Conservation (phyloP, 2,888 invertebrate species). For the Auanema freiburgensis region DNA sequence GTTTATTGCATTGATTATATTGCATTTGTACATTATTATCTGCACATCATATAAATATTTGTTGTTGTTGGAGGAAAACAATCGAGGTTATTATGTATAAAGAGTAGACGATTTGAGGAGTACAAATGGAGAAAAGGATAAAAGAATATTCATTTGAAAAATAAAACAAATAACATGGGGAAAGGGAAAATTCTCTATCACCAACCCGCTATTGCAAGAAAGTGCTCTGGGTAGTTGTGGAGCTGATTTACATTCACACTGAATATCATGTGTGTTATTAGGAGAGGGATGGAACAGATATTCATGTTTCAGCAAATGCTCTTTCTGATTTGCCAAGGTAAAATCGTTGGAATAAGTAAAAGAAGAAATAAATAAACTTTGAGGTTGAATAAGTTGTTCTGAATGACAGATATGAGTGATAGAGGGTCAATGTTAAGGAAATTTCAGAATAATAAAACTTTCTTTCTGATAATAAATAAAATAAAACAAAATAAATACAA, state of each 20-base stretch:
- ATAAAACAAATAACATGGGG: neutral
- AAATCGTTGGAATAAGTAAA: too few species aligned
- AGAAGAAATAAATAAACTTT: too few species aligned
- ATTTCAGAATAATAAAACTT: neutral
- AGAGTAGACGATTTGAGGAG: conserved; percentile 15
- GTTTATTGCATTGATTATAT: conserved; percentile 9
- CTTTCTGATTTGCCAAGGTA: too few species aligned
- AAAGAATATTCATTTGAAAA: neutral
- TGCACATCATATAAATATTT: too few species aligned
- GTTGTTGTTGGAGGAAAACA: too few species aligned
- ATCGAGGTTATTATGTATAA: conserved; percentile 11
- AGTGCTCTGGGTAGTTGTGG: conserved; percentile 20
- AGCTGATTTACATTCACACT: neutral
- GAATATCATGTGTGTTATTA: neutral
- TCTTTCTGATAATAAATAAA: conserved; percentile 2
- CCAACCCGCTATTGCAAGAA: conserved; percentile 27
- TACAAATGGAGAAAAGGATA: conserved; percentile 10
- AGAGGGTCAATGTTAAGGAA: too few species aligned
- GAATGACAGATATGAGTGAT: too few species aligned
- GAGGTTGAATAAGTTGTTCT: too few species aligned
- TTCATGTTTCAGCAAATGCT: too few species aligned
- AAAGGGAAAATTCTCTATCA: conserved; percentile 12
- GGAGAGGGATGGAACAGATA: neutral
- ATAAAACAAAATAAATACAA: conserved; percentile 16
- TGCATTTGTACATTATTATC: neutral